Evolutionary conservation across 2,113 vertebrate species (phyloP), one percentile per base, ranked within the genome.

Genomic region (Ploceus nigricollis): DNA sequence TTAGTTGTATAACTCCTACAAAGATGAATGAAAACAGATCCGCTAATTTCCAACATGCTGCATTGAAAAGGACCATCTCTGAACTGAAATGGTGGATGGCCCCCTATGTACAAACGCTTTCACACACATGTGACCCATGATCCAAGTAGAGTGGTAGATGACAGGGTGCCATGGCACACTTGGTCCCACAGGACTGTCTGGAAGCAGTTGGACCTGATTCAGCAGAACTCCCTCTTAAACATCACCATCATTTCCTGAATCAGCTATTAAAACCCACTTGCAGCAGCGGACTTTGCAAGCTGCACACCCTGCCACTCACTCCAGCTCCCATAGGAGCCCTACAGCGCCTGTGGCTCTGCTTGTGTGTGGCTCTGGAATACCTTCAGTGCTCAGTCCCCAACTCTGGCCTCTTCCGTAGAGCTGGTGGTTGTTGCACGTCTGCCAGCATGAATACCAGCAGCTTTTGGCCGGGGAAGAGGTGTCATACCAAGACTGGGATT

Each of bases 401-500:
- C 68, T 50, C 90, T 71, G 90, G 93, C 88, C 92, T 80, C 96
- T 77, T 87, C 66, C 73, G 75, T 4, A 18, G 28, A 37, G 73
- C 84, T 85, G 78, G 90, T 2, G 15, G 90, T 84, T 90, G 85
- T 68, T 93, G 95, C 85, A 72, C 3, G 5, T 37, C 92, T 93
- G 92, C 88, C 94, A 95, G 90, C 82, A 53, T 1, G 63, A 94
- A 94, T 72, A 88, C 70, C 92, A 70, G 64, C 3, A 65, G 84
- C 87, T 96, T 88, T 92, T 88, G 88, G 85, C 82, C 0, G 7
- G 69, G 47, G 16, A 89, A 73, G 89, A 80, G 45, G 82, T 85
- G 75, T 94, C 94, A 92, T 72, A 85, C 90, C 88, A 82, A 90
- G 79, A 50, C 50, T 8, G 13, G 66, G 88, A 88, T 90, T 95